These are phyloP conservation scores for Procambarus clarkii DNA, from an alignment of 1,140 invertebrate species.

Conservation along the genomic window DNA sequence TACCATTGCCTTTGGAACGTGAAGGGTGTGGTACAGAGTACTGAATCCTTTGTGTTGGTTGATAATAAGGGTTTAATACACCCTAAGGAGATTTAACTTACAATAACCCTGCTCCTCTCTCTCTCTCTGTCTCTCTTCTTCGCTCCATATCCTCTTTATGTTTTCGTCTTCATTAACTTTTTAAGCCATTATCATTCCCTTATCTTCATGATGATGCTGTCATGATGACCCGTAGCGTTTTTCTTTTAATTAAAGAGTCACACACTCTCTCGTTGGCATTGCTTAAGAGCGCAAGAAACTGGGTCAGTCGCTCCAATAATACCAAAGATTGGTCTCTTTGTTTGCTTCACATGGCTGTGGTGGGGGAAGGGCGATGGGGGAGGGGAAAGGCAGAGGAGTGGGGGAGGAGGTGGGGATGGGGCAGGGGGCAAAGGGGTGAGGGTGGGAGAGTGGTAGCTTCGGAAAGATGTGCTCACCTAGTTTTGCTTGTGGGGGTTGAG, in stretches of 20 bases:
- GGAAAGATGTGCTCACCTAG: no score
- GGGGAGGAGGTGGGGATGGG: no score
- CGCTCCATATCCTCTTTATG: not conserved
- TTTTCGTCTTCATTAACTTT: constrained; percentile 2
- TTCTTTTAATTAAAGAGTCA: not conserved
- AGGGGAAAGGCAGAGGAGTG: no score
- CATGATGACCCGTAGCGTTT: not conserved
- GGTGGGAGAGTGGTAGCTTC: no score
- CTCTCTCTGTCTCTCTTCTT: constrained; percentile 20
- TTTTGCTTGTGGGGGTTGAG: no score
- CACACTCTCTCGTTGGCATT: not conserved
- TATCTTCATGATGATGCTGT: not conserved
- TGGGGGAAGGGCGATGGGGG: not conserved
- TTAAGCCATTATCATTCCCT: no score
- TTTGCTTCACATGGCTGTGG: not conserved
- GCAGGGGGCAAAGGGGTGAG: no score
- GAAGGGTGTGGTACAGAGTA: no score
- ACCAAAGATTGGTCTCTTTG: not conserved
- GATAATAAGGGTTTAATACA: no score
- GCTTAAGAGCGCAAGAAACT: not conserved
- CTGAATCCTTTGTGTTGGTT: no score
- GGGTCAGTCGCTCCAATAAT: not conserved
- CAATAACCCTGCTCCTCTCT: not conserved
- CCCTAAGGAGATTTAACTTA: no score
- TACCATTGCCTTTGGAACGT: no score